These are phyloP conservation scores for Araneus ventricosus DNA, from an alignment of 1,140 invertebrate species.

Conservation along the genomic window DNA sequence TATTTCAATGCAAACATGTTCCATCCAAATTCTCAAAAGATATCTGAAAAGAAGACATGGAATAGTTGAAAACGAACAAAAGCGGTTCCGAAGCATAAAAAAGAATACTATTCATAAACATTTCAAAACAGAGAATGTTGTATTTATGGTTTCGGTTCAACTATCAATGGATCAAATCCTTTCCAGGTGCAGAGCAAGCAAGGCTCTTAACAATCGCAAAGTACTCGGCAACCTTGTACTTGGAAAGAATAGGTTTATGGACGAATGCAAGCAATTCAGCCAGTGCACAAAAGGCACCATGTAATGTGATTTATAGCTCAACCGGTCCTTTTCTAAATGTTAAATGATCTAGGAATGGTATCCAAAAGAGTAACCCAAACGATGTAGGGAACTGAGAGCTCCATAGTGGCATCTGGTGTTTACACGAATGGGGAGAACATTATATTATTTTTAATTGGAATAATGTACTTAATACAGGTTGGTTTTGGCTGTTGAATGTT, in stretches of 20 bases:
- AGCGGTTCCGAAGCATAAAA: neutral
- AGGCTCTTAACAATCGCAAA: neutral
- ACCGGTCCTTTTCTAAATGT: neutral
- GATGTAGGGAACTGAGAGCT: too few relatives aligned
- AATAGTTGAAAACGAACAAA: neutral
- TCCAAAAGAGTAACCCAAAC: neutral
- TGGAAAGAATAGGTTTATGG: neutral
- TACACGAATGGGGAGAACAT: too few relatives aligned
- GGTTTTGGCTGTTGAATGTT: too few relatives aligned
- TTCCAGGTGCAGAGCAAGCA: neutral
- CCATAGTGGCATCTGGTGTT: too few relatives aligned
- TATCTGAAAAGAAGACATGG: neutral
- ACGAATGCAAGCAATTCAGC: neutral
- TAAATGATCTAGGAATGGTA: neutral
- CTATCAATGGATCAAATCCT: neutral
- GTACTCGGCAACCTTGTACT: neutral
- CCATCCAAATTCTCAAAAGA: neutral
- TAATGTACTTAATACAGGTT: too few relatives aligned
- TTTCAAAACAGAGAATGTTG: neutral
- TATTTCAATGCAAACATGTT: neutral
- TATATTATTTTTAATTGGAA: too few relatives aligned
- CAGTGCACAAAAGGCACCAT: neutral
- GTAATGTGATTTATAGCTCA: neutral
- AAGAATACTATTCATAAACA: neutral
- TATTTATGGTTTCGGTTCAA: neutral